Conservation (phyloP, 2,888 invertebrate species). For the Odontocerum albicorne region DNA sequence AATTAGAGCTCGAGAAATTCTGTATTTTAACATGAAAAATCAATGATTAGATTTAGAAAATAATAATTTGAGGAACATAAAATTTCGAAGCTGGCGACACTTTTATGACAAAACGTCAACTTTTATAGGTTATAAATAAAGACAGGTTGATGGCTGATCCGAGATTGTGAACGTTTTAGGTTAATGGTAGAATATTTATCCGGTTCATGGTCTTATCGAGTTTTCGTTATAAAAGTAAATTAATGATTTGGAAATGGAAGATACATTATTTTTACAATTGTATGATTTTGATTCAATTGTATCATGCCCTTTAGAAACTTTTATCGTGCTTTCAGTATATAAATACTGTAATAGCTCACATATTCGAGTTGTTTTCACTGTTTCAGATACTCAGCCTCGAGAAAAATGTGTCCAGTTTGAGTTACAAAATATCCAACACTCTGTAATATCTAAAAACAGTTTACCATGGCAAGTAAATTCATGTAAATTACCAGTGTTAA, state of each 20-base stretch:
- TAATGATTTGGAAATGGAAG: conserved; percentile 1
- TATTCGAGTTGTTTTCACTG: conserved; percentile 40
- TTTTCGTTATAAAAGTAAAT: neutral
- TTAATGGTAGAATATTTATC: too few relatives aligned
- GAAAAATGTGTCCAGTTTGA: conserved; percentile 38
- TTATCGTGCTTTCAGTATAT: conserved; percentile 63
- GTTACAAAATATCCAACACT: conserved; percentile 43
- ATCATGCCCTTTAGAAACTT: conserved; percentile 61
- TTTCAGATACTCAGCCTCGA: conserved; percentile 40
- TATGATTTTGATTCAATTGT: neutral
- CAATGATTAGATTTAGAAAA: too few relatives aligned
- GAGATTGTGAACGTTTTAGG: too few relatives aligned
- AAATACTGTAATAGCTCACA: conserved; percentile 63
- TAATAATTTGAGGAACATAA: too few relatives aligned
- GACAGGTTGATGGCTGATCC: too few relatives aligned
- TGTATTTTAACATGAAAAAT: too few relatives aligned
- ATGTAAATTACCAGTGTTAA: conserved; percentile 66
- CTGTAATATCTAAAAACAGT: conserved; percentile 43
- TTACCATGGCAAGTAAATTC: conserved; percentile 54
- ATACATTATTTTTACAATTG: neutral
- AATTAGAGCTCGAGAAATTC: too few relatives aligned
- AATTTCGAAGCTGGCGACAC: too few relatives aligned
- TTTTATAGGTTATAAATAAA: too few relatives aligned
- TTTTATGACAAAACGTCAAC: too few relatives aligned
- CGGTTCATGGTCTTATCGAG: neutral